These are phyloP conservation scores for Nomada lathburiana DNA, from an alignment of 2,888 invertebrate genomes.

Conservation along the genomic window DNA sequence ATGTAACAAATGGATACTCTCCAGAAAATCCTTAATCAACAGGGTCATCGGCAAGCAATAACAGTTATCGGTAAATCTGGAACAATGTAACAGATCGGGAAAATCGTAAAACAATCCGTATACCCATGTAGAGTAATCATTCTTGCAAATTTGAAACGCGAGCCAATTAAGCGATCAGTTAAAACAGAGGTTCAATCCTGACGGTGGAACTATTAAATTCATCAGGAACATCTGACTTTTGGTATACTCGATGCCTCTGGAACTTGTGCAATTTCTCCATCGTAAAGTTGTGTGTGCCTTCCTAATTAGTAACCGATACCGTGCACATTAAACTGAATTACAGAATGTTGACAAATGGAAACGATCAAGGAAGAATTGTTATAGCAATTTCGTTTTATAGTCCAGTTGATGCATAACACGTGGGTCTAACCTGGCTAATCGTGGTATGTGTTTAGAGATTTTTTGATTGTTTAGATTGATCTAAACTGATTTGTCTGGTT, in stretches of 20 bases:
- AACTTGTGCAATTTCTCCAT: slow-evolving; percentile 28
- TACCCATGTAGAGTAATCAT: not conserved
- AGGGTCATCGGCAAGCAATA: not conserved
- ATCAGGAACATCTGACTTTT: not conserved
- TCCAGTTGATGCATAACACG: not conserved
- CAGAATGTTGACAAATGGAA: not conserved
- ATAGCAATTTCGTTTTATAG: not conserved
- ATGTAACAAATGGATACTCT: not conserved
- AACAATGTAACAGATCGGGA: not conserved
- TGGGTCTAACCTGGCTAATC: not conserved
- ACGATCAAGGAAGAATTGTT: slow-evolving; percentile 21
- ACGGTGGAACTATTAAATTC: not conserved
- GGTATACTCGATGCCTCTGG: not conserved
- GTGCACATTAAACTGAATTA: slow-evolving; percentile 8
- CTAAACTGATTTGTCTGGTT: too few relatives aligned
- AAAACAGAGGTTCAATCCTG: slow-evolving; percentile 7
- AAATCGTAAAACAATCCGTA: not conserved
- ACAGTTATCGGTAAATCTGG: not conserved
- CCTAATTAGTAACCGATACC: slow-evolving; percentile 25
- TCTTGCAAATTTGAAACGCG: not conserved
- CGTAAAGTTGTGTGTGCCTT: slow-evolving; percentile 6
- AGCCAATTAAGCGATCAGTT: not conserved
- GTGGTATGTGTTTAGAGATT: not conserved
- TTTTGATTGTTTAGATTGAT: too few relatives aligned
- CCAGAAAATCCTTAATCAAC: not conserved